Conservation (phyloP, 2,113 vertebrate species). For the Anhinga anhinga region DNA sequence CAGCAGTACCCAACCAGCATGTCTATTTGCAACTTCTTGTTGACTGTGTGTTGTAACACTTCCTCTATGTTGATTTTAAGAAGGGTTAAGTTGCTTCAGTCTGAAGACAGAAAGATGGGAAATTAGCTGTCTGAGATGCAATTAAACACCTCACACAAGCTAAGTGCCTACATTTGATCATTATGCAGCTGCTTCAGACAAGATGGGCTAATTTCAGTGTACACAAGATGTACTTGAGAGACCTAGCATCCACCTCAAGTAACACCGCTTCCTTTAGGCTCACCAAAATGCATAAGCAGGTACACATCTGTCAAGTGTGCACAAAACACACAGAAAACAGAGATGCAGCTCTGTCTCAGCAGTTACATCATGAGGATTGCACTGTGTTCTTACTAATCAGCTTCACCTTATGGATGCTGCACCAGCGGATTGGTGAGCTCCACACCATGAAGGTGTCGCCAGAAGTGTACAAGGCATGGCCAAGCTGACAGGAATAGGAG, state of each 20-base stretch:
- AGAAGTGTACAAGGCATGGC: not conserved
- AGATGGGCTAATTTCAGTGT: not conserved
- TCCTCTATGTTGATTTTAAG: not conserved
- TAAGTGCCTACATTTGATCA: not conserved
- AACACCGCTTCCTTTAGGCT: not conserved
- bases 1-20: not conserved
- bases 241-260: not conserved
- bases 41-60: not conserved
- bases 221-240: not conserved
- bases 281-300: not conserved
- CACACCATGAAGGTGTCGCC: not conserved
- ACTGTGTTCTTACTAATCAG: not conserved
- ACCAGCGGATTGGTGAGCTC: not conserved
- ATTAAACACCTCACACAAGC: not conserved
- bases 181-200: not conserved
- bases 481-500: not conserved
- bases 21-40: not conserved
- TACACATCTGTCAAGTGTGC: not conserved
- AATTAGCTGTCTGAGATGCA: not conserved
- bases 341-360: not conserved
- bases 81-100: not conserved
- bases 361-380: rapidly evolving
- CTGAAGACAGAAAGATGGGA: not conserved
- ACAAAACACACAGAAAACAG: not conserved
- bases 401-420: not conserved